phyloP scores from a whole-genome alignment of 2,797 vertebrate species.

The Helostoma temminkii region DNA sequence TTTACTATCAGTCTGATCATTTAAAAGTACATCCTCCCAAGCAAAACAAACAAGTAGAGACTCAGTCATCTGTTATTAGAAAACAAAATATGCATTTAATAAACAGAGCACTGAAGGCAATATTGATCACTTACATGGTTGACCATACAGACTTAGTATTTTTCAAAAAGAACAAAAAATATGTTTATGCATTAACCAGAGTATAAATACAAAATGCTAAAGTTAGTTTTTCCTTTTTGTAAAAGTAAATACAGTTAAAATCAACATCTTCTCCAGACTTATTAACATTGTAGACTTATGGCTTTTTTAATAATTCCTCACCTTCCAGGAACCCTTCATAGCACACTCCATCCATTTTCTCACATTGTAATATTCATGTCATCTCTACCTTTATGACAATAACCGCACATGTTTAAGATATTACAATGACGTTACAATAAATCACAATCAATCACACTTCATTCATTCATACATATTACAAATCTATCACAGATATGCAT shows the following conservation, averaged over 20 bases:
- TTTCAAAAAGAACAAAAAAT: constrained; percentile 28
- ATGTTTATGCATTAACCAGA: not conserved
- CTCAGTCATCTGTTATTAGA: constrained; percentile 1
- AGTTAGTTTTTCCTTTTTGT: constrained; percentile 8
- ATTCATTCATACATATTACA: constrained; percentile 1
- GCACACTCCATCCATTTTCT: not conserved
- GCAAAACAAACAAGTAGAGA: not conserved
- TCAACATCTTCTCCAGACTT: not conserved
- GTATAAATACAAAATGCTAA: constrained; percentile 13
- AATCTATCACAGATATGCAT: not conserved
- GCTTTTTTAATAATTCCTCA: constrained; percentile 11
- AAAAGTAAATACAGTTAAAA: not conserved
- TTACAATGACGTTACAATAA: not conserved
- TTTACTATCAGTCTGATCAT: too few species aligned
- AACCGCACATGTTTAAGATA: not conserved
- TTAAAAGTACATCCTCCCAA: not conserved
- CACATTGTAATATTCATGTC: not conserved
- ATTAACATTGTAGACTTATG: not conserved
- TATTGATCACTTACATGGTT: constrained; percentile 25
- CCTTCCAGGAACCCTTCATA: not conserved
- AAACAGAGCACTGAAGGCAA: constrained; percentile 29
- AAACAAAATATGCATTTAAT: constrained; percentile 62
- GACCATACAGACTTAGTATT: constrained; percentile 32
- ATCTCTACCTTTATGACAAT: not conserved
- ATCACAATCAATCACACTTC: constrained; percentile 9